Evolutionary conservation across 2,888 invertebrate species (phyloP), one percentile per base, ranked within the genome.

Genomic region (Campoplex nolae): DNA sequence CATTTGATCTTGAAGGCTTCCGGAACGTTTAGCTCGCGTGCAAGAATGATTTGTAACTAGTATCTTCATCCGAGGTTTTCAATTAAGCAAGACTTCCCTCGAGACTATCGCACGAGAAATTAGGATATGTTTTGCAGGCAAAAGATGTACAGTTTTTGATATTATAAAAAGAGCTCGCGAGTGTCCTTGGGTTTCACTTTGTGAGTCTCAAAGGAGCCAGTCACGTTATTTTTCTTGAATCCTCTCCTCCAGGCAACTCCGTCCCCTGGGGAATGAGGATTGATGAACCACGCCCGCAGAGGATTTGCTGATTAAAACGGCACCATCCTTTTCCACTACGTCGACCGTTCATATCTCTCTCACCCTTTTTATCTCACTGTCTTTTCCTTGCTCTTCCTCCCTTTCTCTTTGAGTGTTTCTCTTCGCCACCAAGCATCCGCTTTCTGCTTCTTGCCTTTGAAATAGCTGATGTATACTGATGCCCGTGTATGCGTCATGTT

Each of bases 261-360:
- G 48, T 38, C 83, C 45, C 42, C 45, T 58, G 13, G 45, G 38
- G 56, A 56, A 82, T 54, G 62, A 76, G 58, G 87, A 88, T 86
- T 84, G 85, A 87, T 84, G 71, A 75, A 76, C 87, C 83, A 85
- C 87, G 82, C 83, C 86, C 73, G 65, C 51, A 77, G 68, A 77
- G 75, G 81, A 81, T 81, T 71, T 35, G 74, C 83, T 77, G 88
- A 87, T 88, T 88, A 85, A 87, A 88, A 85, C 85, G 81, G 85
- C 70, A 74, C 58, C 78, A 58, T 71, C 73, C 54, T 73, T 32
- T 58, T 48, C 73, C 18, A 79, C 67, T 51, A 13, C 18, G 78
- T 42, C 28, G 42, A 56, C 16, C 45, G 28, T 51, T 51, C 70
- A 23, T 51, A 9, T 28, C 28, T 62, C 48, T 16, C 48, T 58